Percentiles rank a stretch among this genome's conserved stretches.
phyloP scores from a whole-genome alignment of 2,888 invertebrate genomes.

The Autographa gamma region DNA sequence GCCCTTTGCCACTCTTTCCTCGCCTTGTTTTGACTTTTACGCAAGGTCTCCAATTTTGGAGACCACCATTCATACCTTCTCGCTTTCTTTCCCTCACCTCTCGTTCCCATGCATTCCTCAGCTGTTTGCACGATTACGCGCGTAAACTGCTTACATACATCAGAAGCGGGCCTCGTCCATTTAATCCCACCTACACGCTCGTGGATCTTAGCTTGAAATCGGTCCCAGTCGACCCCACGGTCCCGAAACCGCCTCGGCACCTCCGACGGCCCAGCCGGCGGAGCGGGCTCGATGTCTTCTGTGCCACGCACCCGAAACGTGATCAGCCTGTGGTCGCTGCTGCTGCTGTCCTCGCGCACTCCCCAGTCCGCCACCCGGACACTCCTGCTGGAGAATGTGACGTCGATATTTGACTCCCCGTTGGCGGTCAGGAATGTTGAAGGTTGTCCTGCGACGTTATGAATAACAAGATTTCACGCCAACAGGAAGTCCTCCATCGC shows the following conservation, averaged over 20 bases:
- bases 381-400: slow-evolving; percentile 39
- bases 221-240: slow-evolving; percentile 27
- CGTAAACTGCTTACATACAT: slow-evolving; percentile 22
- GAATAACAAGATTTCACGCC: no score
- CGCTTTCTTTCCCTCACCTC: not conserved
- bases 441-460: no score
- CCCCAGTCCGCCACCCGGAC: slow-evolving; percentile 28
- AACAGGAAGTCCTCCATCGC: no score
- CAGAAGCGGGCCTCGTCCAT: not conserved
- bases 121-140: slow-evolving; percentile 9
- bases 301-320: slow-evolving; percentile 14
- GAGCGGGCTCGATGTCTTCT: not conserved
- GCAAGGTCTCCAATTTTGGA: slow-evolving; percentile 9
- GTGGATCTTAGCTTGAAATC: slow-evolving; percentile 12
- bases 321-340: slow-evolving; percentile 52
- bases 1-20: no score
- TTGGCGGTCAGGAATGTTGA: no score
- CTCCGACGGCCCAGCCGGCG: not conserved
- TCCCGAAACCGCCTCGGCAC: slow-evolving; percentile 20
- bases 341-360: slow-evolving; percentile 31
- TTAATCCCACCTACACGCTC: slow-evolving; percentile 6
- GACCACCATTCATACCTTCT: slow-evolving; percentile 35
- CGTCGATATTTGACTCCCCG: no score
- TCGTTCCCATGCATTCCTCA: not conserved
- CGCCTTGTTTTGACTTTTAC: slow-evolving; percentile 33